Base-by-base conservation (phyloP, 2,113 vertebrate genomes). In the Antennarius striatus region DNA sequence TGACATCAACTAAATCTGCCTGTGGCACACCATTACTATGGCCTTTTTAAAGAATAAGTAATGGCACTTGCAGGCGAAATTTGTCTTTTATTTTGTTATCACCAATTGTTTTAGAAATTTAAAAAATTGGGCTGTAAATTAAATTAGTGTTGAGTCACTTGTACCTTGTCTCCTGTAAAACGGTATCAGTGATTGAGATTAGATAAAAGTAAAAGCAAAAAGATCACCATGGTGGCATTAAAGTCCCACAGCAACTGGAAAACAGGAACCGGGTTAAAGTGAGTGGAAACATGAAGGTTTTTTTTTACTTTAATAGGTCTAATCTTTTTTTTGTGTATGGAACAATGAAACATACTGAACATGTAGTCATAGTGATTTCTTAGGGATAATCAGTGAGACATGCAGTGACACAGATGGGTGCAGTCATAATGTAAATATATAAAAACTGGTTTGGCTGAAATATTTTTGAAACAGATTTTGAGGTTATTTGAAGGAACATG, bases 91-190 rank as follows among this genome's bases (percentile, higher is more conserved):
- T 22, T 22, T 22, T 22, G 22, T 22, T 1, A 22, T 22, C 22
- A 22, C 22, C 22, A 36, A 36, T 36, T 36, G 32, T 36, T 36
- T 36, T 7, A 36, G 32, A 36, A 36, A 2, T 40, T 40, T 40
- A 2, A 40, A 11, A 17, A 30, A 10, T 59, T 45, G 3, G 6
- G 40, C 36, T 56, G 55, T 30, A 16, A 8, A 15, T 63, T 43
- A 3, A 4, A 48, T 60, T 62, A 56, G 13, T 39, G n/a, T 16
- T 60, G 28, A 72, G 49, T 55, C 56, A 62, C 32, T 63, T 81
- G 67, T 81, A 75, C 83, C 40, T 68, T 72, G 65, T 16, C 49
- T 63, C 28, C 11, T 61, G 6, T 53, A 14, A 39, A 51, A 69
- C 68, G 39, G 8, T 59, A 22, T 22, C 36, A 1, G 4, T 46